These are phyloP conservation scores for Apodemus speciosus DNA, from an alignment of 2,113 vertebrate genomes.

Conservation along the genomic window DNA sequence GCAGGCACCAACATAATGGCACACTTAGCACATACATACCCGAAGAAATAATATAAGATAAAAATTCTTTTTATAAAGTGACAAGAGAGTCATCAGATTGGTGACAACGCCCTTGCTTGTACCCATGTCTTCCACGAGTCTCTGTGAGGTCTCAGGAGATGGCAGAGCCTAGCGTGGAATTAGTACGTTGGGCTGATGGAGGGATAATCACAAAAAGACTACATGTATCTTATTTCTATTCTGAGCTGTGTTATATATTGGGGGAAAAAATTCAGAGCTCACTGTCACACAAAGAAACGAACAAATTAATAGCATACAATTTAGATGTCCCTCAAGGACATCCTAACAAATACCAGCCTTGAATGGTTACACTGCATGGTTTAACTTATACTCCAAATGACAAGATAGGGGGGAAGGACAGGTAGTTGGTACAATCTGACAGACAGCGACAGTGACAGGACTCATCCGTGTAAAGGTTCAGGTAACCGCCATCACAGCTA, in stretches of 20 bases:
- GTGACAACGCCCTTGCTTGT: not conserved
- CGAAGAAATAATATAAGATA: not conserved
- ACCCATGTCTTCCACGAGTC: not conserved
- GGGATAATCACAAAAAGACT: not conserved
- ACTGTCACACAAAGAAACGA: not conserved
- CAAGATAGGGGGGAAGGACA: not conserved
- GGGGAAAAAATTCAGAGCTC: not conserved
- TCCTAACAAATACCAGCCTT: not conserved
- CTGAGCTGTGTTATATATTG: not conserved
- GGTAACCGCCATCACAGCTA: no score
- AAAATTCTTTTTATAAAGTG: not conserved
- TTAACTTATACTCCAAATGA: conserved; percentile 8
- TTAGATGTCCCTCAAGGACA: not conserved
- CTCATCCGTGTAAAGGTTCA: not conserved
- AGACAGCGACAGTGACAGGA: not conserved
- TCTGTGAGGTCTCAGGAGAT: not conserved
- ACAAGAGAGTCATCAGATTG: not conserved
- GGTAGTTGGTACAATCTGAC: not conserved
- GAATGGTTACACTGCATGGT: not conserved
- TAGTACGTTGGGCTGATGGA: no score
- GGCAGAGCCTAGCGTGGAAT: not conserved
- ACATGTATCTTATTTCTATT: not conserved
- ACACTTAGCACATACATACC: not conserved
- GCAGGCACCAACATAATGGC: not conserved
- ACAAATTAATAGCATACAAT: not conserved